Evolutionary conservation across 1,140 invertebrate genomes (phyloP), one percentile per base, ranked within the genome.

Genomic region (Drosophila trapezifrons): DNA sequence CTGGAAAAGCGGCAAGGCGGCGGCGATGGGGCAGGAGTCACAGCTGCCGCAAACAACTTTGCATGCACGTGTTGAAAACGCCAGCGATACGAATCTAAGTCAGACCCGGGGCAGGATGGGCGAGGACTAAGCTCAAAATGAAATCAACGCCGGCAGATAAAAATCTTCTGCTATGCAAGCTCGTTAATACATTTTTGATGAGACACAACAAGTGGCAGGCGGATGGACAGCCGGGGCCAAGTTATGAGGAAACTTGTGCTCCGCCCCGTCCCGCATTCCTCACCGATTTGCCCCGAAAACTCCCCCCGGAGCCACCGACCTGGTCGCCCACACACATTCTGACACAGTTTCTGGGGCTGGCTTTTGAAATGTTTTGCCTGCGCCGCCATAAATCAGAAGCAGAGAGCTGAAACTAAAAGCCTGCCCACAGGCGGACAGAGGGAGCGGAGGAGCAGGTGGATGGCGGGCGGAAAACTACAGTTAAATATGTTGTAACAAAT

Each of bases 181-280:
- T 89, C 84, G 84, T 89, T 89, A 89, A 89, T 89, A 89, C 84
- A 89, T 89, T 89, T 89, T 89, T 89, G 84, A 89, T 89, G 84
- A 89, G 84, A 84, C 73, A 87, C 84, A 87, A 87, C 84, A 87
- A 87, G 84, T 87, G 84, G 84, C 84, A 89, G 75, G 62, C 72
- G 73, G 52, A 78, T 77, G 67, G 78, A 63, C 55, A 62, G 80
- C 58, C 35, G 29, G 58, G 62, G 65, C 49, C 70, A 89, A 86
- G 83, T 86, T 86, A 86, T 86, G 76, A 86, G 76, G 59, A 79
- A 86, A 72, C 63, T 82, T 87, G 60, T 38, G 74, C 35, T 17
- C 25, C 18, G 29, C 15, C 58, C 42, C 15, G 17, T 17, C 29
- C 49, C 4, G 9, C 7, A 12, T 5, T n/a, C 29, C 56, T 15